Percentiles rank a stretch among this genome's conserved stretches.
Evolutionary conservation across 2,888 invertebrate species (phyloP).

Genomic region (Torymus aiolomorphi): DNA sequence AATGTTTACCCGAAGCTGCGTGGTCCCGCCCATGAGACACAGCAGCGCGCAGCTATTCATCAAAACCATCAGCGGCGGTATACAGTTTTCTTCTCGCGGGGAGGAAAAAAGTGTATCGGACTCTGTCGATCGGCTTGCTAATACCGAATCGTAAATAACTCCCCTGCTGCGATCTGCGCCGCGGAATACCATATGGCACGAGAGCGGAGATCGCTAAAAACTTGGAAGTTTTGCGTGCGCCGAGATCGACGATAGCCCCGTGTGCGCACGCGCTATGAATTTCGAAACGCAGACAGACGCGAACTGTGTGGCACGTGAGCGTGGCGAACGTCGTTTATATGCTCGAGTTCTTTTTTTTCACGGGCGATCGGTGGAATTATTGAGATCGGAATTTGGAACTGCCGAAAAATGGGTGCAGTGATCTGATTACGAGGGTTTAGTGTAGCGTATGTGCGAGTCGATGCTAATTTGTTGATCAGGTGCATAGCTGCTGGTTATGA

Average conservation of each 20-base stretch:
- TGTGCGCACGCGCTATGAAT: constrained; percentile 15
- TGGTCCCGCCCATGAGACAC: neutral
- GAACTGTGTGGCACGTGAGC: neutral
- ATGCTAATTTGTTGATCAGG: neutral
- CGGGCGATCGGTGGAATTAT: neutral
- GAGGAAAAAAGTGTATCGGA: too few species aligned
- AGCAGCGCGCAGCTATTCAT: too few species aligned
- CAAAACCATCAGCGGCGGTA: too few species aligned
- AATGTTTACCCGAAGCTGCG: neutral
- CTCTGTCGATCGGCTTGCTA: too few species aligned
- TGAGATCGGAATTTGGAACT: neutral
- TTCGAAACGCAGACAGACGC: constrained; percentile 19
- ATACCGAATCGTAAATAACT: constrained; percentile 11
- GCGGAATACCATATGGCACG: neutral
- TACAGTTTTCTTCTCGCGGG: too few species aligned
- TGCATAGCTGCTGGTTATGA: constrained; percentile 1
- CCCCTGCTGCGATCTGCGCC: neutral
- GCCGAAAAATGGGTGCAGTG: constrained; percentile 13
- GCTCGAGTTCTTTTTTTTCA: too few species aligned
- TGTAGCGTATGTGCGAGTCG: neutral
- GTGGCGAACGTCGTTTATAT: neutral
- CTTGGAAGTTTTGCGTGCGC: constrained; percentile 1
- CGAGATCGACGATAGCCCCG: constrained; percentile 31
- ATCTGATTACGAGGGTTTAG: neutral
- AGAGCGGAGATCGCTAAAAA: neutral